Evolutionary conservation across 2,113 vertebrate species (phyloP), one percentile per base, ranked within the genome.

Genomic region (Solea solea): DNA sequence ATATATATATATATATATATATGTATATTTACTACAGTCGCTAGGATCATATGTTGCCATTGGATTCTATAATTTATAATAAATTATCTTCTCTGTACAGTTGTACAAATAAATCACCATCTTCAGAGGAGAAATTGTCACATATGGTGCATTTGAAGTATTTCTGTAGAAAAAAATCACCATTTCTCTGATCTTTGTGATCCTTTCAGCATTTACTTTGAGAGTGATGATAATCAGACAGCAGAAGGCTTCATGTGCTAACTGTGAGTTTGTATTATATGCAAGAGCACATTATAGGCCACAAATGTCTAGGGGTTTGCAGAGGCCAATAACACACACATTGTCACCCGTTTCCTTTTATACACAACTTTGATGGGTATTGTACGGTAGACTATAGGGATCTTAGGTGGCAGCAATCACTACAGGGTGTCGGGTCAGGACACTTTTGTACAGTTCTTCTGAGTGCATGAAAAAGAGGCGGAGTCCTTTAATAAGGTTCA

Each of bases 141-240:
- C 71, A 61, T 40, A 62, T 41, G 54, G 55, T 61, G 52, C 3
- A 54, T 48, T 53, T 44, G 1, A 46, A 48, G 34, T 25, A 16
- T 13, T 46, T 44, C 41, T n/a, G 42, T 42, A 14, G 48, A 42
- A 66, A 42, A 66, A 46, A 57, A 52, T 48, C 13, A 58, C 64
- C 0, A 34, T 58, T 49, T 45, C 53, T 64, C 16, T 49, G 59
- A 50, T 25, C 9, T 34, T 1, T 34, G 34, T 34, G 34, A 34
- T 34, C 34, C 48, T 50, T 46, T 55, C 15, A 51, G 45, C 66
- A 21, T 76, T 42, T 58, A 9, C 40, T 21, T 16, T 62, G 44
- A 27, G 39, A 70, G 64, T 57, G 57, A 70, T 76, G 77, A 54
- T 63, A 39, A 62, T 34, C 52, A 61, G 56, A 67, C 21, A 45